These are phyloP conservation scores for Clarias magur DNA, from an alignment of 2,113 vertebrate genomes.

Conservation along the genomic window DNA sequence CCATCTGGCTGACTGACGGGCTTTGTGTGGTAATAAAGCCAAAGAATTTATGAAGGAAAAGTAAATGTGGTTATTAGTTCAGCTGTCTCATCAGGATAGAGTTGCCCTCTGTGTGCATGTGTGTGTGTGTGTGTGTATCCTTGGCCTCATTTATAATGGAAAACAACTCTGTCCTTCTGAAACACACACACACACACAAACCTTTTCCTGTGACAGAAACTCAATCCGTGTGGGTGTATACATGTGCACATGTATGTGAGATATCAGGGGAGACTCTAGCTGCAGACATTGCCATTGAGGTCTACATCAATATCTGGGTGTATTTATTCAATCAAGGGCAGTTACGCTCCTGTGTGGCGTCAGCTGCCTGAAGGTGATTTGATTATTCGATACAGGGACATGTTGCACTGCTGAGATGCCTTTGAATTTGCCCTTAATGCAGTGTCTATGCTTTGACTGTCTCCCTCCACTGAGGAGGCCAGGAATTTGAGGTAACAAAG, in stretches of 20 bases:
- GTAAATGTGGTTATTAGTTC: constrained; percentile 21
- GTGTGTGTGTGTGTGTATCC: not conserved
- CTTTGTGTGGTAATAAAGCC: constrained; percentile 20
- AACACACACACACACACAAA: not conserved
- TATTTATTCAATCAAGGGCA: constrained; percentile 28
- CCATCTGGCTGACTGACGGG: constrained; percentile 30
- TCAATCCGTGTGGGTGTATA: not conserved
- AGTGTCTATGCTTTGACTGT: not conserved
- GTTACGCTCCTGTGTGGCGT: not conserved
- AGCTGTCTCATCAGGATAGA: not conserved
- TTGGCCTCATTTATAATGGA: not conserved
- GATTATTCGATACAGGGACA: constrained; percentile 34
- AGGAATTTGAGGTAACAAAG: not conserved
- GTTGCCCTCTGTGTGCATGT: not conserved
- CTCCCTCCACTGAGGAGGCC: not conserved
- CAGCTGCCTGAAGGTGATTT: constrained; percentile 4
- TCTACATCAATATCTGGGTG: not conserved
- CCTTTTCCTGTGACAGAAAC: not conserved
- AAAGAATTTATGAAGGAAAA: constrained; percentile 12
- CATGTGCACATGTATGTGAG: not conserved
- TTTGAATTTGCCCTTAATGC: constrained; percentile 42
- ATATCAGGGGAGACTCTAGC: constrained; percentile 2
- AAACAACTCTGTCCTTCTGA: not conserved
- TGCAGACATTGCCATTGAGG: constrained; percentile 9
- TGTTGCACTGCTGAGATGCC: not conserved